A percentile compares a stretch with the other conserved stretches of the same genome.
phyloP scores from a whole-genome alignment of 2,888 invertebrate species.

The Apodemia zela region DNA sequence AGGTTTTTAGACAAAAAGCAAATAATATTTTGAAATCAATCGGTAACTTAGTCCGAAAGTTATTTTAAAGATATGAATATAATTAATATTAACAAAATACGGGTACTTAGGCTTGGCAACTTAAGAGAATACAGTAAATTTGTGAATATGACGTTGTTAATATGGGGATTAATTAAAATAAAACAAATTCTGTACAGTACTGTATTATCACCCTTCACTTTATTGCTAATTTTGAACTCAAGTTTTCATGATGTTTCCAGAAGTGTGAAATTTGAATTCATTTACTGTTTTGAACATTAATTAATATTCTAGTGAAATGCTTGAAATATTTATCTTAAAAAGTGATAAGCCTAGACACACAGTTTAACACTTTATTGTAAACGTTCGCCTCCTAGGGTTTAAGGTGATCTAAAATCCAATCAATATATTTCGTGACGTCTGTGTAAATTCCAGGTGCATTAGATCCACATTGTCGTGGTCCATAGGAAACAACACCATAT shows the following conservation, averaged over 20 bases:
- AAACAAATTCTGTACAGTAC: too few relatives aligned
- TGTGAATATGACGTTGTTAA: too few relatives aligned
- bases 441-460: constrained; percentile 62
- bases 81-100: too few relatives aligned
- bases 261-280: not conserved
- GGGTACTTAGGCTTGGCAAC: too few relatives aligned
- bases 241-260: not conserved
- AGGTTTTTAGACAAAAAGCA: too few relatives aligned
- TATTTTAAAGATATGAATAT: too few relatives aligned
- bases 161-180: too few relatives aligned
- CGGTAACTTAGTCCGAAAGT: too few relatives aligned
- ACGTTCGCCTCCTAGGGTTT: constrained; percentile 22
- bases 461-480: constrained; percentile 39
- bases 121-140: too few relatives aligned
- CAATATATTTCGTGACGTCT: constrained; percentile 49
- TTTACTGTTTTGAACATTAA: not conserved
- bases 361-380: not conserved
- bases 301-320: not conserved
- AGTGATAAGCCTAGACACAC: not conserved
- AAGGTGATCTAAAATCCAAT: constrained; percentile 53
- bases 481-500: constrained; percentile 39
- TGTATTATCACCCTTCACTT: not conserved
- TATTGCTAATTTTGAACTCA: not conserved
- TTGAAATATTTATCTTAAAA: not conserved
- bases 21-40: too few relatives aligned